These are phyloP conservation scores for Cybosia mesomella DNA, from an alignment of 2,888 invertebrate genomes.

Conservation along the genomic window DNA sequence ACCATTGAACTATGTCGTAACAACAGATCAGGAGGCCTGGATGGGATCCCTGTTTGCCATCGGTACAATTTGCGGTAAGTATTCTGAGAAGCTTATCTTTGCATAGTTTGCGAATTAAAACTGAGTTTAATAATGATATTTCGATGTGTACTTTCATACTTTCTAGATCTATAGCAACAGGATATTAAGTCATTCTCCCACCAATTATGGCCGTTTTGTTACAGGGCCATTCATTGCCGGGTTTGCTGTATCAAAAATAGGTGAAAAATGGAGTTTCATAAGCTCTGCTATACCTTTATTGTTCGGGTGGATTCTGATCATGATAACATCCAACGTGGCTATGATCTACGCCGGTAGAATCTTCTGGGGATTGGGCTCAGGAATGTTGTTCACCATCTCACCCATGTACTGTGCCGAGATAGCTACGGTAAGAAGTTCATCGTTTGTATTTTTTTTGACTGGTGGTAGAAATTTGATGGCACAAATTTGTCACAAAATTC, in stretches of 20 bases:
- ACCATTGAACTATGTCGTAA: slow-evolving; percentile 73
- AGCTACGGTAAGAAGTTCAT: slow-evolving; percentile 85
- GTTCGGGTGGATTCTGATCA: slow-evolving; percentile 90
- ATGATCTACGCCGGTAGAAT: slow-evolving; percentile 87
- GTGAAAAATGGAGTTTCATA: slow-evolving; percentile 90
- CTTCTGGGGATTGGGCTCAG: slow-evolving; percentile 89
- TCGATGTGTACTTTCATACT: too few relatives aligned
- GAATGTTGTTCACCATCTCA: slow-evolving; percentile 90
- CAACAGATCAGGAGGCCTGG: slow-evolving; percentile 85
- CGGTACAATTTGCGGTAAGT: slow-evolving; percentile 86
- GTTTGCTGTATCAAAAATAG: slow-evolving; percentile 88
- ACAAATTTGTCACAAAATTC: too few relatives aligned
- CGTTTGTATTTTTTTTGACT: background rate
- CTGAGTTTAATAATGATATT: too few relatives aligned
- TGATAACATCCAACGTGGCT: slow-evolving; percentile 81
- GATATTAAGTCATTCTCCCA: too few relatives aligned
- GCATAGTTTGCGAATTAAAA: too few relatives aligned
- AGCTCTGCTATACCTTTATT: slow-evolving; percentile 89
- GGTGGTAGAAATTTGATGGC: too few relatives aligned
- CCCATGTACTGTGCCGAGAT: slow-evolving; percentile 97
- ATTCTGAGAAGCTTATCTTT: too few relatives aligned
- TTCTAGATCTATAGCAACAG: too few relatives aligned
- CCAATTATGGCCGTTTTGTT: too few relatives aligned
- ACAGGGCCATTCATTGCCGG: slow-evolving; percentile 91
- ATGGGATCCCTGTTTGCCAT: slow-evolving; percentile 88